Conservation (phyloP, 2,888 invertebrate genomes). For the Phaedon cochleariae region DNA sequence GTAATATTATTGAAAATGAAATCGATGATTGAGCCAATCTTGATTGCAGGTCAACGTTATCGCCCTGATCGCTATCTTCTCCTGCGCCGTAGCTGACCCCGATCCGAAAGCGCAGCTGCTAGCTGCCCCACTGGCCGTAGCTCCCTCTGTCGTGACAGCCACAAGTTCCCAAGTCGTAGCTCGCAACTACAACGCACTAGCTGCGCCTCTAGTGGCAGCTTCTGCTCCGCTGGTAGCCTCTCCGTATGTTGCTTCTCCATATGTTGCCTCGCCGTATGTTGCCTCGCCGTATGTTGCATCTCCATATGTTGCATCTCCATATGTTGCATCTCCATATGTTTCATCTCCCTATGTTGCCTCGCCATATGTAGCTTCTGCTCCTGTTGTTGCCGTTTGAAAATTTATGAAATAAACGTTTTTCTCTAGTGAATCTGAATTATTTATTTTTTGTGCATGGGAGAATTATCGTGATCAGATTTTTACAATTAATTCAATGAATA, state of each 20-base stretch:
- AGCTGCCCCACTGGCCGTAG: conserved; percentile 48
- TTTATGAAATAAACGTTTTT: not conserved
- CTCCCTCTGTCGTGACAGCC: conserved; percentile 66
- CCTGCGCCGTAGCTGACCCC: not conserved
- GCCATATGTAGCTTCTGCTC: conserved; percentile 48
- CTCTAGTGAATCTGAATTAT: too few species aligned
- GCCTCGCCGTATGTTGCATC: conserved; percentile 51
- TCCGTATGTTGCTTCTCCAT: conserved; percentile 53
- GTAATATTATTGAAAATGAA: too few species aligned
- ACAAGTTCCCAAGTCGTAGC: conserved; percentile 66
- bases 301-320: conserved; percentile 10
- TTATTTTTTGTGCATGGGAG: too few species aligned
- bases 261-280: conserved; percentile 54
- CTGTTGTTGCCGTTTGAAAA: conserved; percentile 1
- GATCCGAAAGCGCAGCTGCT: not conserved
- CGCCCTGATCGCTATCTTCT: not conserved
- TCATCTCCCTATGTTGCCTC: conserved; percentile 54
- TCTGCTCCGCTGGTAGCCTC: conserved; percentile 51
- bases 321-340: conserved; percentile 59
- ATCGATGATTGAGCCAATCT: not conserved
- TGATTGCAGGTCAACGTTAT: not conserved
- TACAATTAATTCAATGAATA: too few species aligned
- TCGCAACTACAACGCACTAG: conserved; percentile 8
- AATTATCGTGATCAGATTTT: too few species aligned
- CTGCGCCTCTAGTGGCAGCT: conserved; percentile 63